Conservation (phyloP, 2,888 invertebrate species). For the Drosophila pseudotalamancana region DNA sequence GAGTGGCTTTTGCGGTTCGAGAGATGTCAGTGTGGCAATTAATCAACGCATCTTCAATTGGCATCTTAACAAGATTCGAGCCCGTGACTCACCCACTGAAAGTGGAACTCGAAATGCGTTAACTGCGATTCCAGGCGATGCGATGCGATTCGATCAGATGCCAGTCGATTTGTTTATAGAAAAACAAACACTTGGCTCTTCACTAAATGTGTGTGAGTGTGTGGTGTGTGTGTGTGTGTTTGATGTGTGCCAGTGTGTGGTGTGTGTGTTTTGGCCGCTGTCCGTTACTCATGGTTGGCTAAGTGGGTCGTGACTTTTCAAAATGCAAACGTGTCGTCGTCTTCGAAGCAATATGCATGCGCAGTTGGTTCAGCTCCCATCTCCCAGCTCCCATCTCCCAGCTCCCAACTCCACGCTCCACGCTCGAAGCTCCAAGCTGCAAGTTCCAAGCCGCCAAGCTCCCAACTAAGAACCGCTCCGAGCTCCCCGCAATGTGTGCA, state of each 20-base stretch:
- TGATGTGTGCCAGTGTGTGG: too few species aligned
- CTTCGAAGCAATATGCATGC: constrained; percentile 62
- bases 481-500: constrained; percentile 1
- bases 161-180: constrained; percentile 69
- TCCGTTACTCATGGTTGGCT: constrained; percentile 78
- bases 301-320: constrained; percentile 79
- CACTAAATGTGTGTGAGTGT: constrained; percentile 20
- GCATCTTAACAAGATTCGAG: constrained; percentile 30
- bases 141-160: constrained; percentile 30
- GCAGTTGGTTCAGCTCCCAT: constrained; percentile 55
- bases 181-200: constrained; percentile 71
- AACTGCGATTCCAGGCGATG: constrained; percentile 46
- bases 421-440: too few species aligned
- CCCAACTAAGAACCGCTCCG: constrained; percentile 3
- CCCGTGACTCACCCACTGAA: constrained; percentile 43
- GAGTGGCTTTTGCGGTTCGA: constrained; percentile 72
- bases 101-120: constrained; percentile 39
- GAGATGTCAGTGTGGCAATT: constrained; percentile 71
- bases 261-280: constrained; percentile 56
- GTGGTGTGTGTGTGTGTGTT: constrained; percentile 5
- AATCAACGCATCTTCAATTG: constrained; percentile 72
- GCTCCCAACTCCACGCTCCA: too few species aligned
- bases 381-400: constrained; percentile 24
- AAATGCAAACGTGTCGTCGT: constrained; percentile 75
- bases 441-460: too few species aligned